A percentile compares a stretch with the other conserved stretches of the same genome.
phyloP scores from a whole-genome alignment of 2,113 vertebrate species.

The Brachyhypopomus gauderio region DNA sequence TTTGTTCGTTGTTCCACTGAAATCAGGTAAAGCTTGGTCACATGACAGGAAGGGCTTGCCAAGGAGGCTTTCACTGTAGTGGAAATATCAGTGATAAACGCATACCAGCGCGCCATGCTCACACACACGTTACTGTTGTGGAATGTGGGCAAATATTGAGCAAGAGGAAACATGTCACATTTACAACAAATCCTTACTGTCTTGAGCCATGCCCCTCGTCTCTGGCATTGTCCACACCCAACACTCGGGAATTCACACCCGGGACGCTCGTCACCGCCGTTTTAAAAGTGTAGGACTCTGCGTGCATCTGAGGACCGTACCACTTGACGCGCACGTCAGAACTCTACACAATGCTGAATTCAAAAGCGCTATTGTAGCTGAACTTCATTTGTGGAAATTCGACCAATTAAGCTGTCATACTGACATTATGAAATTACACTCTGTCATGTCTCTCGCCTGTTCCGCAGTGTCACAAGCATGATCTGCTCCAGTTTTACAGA shows the following conservation, averaged over 20 bases:
- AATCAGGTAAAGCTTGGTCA: neutral
- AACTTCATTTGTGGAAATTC: slow-evolving; percentile 55
- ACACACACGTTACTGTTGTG: neutral
- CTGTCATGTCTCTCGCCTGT: slow-evolving; percentile 52
- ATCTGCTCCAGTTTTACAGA: slow-evolving; percentile 43
- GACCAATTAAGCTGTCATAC: slow-evolving; percentile 63
- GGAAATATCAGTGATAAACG: slow-evolving; percentile 20
- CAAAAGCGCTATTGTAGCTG: slow-evolving; percentile 58
- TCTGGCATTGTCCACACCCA: neutral
- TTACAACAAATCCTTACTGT: neutral
- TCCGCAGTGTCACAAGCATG: slow-evolving; percentile 46
- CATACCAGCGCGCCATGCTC: slow-evolving; percentile 28
- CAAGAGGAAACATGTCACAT: slow-evolving; percentile 33
- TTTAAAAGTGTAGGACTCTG: slow-evolving; percentile 11
- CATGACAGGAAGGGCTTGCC: neutral
- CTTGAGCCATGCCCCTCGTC: neutral
- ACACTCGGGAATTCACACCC: neutral
- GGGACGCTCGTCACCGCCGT: slow-evolving; percentile 2
- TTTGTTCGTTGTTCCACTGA: neutral
- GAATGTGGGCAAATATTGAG: slow-evolving; percentile 26
- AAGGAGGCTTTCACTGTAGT: neutral
- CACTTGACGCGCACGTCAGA: slow-evolving; percentile 33
- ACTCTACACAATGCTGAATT: slow-evolving; percentile 37
- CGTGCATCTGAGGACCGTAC: slow-evolving; percentile 24
- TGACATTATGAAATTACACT: slow-evolving; percentile 59